Evolutionary conservation across 2,888 invertebrate genomes (phyloP).

Genomic region (Drosophila recens): DNA sequence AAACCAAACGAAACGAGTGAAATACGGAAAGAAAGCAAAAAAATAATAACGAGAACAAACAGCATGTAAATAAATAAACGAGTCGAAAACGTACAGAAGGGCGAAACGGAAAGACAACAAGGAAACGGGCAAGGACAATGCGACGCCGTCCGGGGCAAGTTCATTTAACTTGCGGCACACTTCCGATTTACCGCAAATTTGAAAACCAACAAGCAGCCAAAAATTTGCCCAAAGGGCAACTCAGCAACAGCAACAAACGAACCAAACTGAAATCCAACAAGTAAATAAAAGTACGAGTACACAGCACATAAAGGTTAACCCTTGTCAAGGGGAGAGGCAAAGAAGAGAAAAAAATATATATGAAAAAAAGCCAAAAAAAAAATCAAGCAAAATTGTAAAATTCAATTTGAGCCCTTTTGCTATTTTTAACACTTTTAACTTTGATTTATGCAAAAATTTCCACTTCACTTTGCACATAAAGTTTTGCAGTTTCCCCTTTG

Average conservation of each 20-base stretch:
- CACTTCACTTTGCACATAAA: constrained; percentile 69
- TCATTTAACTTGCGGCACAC: constrained; percentile 80
- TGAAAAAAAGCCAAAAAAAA: constrained; percentile 27
- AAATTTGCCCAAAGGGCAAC: constrained; percentile 70
- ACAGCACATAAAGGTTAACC: constrained; percentile 50
- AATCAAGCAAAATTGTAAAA: constrained; percentile 52
- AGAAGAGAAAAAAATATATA: constrained; percentile 15
- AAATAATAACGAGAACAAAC: constrained; percentile 60
- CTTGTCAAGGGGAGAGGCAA: constrained; percentile 34
- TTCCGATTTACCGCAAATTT: constrained; percentile 82
- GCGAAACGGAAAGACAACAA: constrained; percentile 70
- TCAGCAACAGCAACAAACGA: constrained; percentile 23
- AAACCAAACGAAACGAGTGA: constrained; percentile 50
- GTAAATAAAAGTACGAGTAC: constrained; percentile 60
- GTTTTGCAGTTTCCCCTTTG: constrained; percentile 24
- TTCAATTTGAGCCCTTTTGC: constrained; percentile 73
- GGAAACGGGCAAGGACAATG: constrained; percentile 61
- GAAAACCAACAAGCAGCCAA: constrained; percentile 79
- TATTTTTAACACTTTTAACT: constrained; percentile 80
- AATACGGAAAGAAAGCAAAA: constrained; percentile 13
- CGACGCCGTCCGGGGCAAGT: constrained; percentile 60
- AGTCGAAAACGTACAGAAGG: constrained; percentile 40
- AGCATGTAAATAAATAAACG: constrained; percentile 75
- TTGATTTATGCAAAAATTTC: constrained; percentile 79
- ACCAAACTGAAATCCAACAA: constrained; percentile 62